phyloP scores from a whole-genome alignment of 2,797 vertebrate genomes.

The Carduelis carduelis region DNA sequence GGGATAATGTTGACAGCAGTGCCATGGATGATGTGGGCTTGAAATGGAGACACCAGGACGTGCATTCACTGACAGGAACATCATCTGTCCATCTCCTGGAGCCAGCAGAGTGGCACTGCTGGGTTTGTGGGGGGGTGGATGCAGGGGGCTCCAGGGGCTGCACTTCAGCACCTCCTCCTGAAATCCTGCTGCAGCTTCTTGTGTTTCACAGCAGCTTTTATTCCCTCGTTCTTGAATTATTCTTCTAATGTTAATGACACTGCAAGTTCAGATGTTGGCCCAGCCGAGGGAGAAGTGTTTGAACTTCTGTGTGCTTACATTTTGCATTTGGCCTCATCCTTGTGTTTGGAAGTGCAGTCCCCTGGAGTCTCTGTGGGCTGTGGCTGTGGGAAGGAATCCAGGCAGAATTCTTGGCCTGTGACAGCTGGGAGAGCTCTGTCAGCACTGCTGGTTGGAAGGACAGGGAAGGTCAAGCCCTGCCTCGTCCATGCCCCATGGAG shows the following conservation, averaged over 20 bases:
- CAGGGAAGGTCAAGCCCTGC: neutral
- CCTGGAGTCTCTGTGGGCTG: neutral
- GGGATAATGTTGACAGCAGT: slow-evolving; percentile 45
- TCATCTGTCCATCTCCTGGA: neutral
- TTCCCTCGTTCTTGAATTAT: neutral
- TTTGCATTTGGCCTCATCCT: neutral
- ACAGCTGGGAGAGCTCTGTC: neutral
- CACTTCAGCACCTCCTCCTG: neutral
- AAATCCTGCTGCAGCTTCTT: neutral
- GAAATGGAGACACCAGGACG: slow-evolving; percentile 30
- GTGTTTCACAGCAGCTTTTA: neutral
- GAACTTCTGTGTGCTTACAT: neutral
- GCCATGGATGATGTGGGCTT: slow-evolving; percentile 10
- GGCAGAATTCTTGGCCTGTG: neutral
- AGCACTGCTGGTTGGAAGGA: neutral
- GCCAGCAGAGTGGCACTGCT: neutral
- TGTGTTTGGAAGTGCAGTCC: neutral
- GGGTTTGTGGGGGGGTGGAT: neutral
- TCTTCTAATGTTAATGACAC: neutral
- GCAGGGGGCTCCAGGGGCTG: neutral
- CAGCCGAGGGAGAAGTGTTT: neutral
- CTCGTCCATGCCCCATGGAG: accelerated
- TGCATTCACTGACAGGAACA: slow-evolving; percentile 7
- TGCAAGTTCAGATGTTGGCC: neutral
- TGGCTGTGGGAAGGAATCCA: neutral